phyloP scores from a whole-genome alignment of 2,888 invertebrate species.

The Torymus aiolomorphi region DNA sequence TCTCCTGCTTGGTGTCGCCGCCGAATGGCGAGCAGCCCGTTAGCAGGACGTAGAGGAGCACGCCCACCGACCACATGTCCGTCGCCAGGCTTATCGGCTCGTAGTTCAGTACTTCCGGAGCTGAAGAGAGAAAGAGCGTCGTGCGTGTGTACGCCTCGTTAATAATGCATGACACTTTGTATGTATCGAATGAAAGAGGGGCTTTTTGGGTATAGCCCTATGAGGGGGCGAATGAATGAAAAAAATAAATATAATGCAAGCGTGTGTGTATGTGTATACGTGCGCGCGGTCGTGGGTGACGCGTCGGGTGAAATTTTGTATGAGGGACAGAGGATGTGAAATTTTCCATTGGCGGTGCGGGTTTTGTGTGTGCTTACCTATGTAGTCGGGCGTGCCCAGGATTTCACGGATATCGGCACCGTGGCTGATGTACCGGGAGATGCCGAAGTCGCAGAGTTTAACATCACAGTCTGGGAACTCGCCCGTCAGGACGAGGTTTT shows the following conservation, averaged over 20 bases:
- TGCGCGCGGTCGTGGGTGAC: too few relatives aligned
- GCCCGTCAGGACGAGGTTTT: conserved; percentile 93
- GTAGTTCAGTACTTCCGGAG: conserved; percentile 96
- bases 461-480: conserved; percentile 86
- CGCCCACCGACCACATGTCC: conserved; percentile 98
- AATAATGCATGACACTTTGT: conserved; percentile 46
- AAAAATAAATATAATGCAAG: too few relatives aligned
- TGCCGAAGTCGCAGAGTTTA: conserved; percentile 95
- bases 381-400: conserved; percentile 96
- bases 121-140: conserved; percentile 76
- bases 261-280: too few relatives aligned
- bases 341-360: too few relatives aligned
- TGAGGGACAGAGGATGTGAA: too few relatives aligned
- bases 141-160: conserved; percentile 29
- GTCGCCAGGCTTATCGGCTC: conserved; percentile 95
- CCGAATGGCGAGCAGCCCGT: conserved; percentile 97
- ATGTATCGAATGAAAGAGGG: too few relatives aligned
- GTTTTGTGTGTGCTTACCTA: conserved; percentile 80
- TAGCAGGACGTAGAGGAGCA: conserved; percentile 93
- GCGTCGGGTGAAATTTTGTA: too few relatives aligned
- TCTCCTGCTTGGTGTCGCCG: conserved; percentile 97
- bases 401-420: conserved; percentile 96
- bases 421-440: conserved; percentile 92
- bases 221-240: too few relatives aligned
- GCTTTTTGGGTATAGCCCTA: too few relatives aligned